These are phyloP conservation scores for Cyphomyrus plagiostoma DNA, from an alignment of 2,113 vertebrate species.

Conservation along the genomic window DNA sequence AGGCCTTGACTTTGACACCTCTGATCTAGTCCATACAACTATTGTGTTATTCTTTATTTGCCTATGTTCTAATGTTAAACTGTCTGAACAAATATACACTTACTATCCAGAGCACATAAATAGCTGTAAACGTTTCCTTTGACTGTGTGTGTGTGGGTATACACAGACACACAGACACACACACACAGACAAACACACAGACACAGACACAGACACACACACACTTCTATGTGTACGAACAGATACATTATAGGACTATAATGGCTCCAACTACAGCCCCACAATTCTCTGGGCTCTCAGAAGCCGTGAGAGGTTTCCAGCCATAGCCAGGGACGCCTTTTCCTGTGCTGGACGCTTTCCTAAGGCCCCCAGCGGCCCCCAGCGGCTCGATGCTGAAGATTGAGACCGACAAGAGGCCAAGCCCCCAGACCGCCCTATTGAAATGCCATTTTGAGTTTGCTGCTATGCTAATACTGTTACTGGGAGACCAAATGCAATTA, in stretches of 20 bases:
- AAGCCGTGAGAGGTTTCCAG: neutral
- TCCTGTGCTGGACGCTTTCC: neutral
- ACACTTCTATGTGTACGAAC: neutral
- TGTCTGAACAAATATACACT: neutral
- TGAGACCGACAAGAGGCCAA: neutral
- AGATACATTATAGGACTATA: neutral
- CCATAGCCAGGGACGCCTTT: neutral
- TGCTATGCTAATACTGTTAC: slow-evolving; percentile 19
- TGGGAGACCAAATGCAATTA: slow-evolving; percentile 17
- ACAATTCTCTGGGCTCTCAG: neutral
- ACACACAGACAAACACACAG: neutral
- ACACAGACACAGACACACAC: neutral
- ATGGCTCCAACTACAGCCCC: neutral
- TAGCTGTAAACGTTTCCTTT: neutral
- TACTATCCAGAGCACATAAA: neutral
- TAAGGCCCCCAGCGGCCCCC: neutral
- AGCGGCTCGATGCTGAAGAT: neutral
- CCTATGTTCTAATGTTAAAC: neutral
- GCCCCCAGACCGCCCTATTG: neutral
- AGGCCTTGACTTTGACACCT: too few species aligned
- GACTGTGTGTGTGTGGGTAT: neutral
- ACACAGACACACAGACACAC: neutral
- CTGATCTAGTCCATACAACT: neutral
- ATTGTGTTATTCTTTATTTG: neutral
- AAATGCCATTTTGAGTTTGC: slow-evolving; percentile 6